These are phyloP conservation scores for Reticulitermes lucifugus DNA, from an alignment of 2,888 invertebrate genomes.

Conservation along the genomic window DNA sequence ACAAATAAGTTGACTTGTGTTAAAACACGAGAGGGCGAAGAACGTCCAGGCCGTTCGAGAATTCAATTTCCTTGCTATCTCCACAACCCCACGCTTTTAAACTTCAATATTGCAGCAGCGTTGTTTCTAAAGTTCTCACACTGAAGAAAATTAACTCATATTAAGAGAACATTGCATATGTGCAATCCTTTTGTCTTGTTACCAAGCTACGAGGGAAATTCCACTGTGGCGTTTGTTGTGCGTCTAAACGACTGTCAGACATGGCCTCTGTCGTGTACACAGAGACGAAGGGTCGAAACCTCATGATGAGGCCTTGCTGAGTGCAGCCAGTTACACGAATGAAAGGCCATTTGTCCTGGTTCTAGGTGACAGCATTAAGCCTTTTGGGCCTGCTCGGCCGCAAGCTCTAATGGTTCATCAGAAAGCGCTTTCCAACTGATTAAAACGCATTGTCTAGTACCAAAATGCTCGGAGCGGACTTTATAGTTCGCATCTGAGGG, in stretches of 20 bases:
- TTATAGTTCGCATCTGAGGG: background rate
- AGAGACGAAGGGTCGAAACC: background rate
- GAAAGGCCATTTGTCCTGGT: constrained; percentile 21
- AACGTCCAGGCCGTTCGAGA: too few species aligned
- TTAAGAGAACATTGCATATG: background rate
- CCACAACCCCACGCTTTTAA: too few species aligned
- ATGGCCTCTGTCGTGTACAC: background rate
- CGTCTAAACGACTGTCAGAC: background rate
- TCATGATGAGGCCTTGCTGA: background rate
- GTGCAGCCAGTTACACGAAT: constrained; percentile 34
- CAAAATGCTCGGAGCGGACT: background rate
- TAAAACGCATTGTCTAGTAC: constrained; percentile 31
- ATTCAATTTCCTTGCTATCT: too few species aligned
- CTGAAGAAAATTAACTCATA: background rate
- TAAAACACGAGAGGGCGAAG: too few species aligned
- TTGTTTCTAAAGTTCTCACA: too few species aligned
- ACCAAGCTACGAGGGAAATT: background rate
- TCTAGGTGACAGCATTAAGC: constrained; percentile 20
- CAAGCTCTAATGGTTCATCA: constrained; percentile 42
- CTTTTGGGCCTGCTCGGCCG: background rate
- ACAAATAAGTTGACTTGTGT: too few species aligned
- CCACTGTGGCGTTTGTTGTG: background rate
- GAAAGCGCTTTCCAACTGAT: constrained; percentile 36
- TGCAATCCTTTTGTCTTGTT: background rate
- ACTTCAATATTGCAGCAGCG: too few species aligned